Conservation (phyloP, 2,888 invertebrate genomes). For the Rhynchonema sp. region DNA sequence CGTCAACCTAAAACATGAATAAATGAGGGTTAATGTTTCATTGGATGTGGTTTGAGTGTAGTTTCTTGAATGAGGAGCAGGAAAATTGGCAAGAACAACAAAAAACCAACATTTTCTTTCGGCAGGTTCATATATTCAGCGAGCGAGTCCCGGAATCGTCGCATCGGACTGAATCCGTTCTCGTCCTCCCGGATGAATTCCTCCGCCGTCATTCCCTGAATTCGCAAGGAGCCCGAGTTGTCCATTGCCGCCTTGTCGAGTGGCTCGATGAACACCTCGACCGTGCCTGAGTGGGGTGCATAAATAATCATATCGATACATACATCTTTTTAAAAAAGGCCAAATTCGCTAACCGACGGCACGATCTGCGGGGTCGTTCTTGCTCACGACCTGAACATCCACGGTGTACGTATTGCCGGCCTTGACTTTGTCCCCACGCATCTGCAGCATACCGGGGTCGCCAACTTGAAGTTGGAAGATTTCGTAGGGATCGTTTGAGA, state of each 20-base stretch:
- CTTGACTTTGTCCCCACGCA: constrained; percentile 61
- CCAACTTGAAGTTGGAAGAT: constrained; percentile 55
- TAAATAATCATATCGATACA: too few species aligned
- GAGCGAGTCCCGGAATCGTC: constrained; percentile 39
- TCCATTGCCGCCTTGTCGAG: constrained; percentile 85
- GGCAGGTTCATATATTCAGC: constrained; percentile 46
- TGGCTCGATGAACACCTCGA: constrained; percentile 75
- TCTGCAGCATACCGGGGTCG: constrained; percentile 80
- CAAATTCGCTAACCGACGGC: not conserved
- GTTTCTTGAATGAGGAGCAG: too few species aligned
- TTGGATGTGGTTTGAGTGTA: too few species aligned
- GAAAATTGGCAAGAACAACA: too few species aligned
- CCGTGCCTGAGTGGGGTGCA: too few species aligned
- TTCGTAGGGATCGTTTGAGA: not conserved
- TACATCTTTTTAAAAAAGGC: too few species aligned
- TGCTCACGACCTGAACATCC: not conserved
- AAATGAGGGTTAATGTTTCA: too few species aligned
- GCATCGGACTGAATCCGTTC: constrained; percentile 12
- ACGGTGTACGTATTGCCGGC: constrained; percentile 42
- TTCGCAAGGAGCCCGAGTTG: constrained; percentile 79
- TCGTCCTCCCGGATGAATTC: constrained; percentile 52
- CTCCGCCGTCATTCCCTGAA: constrained; percentile 60
- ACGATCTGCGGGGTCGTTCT: not conserved
- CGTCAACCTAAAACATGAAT: constrained; percentile 54
- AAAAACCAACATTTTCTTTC: constrained; percentile 27